phyloP scores from a whole-genome alignment of 2,888 invertebrate genomes.

The Dryadula phaetusa region DNA sequence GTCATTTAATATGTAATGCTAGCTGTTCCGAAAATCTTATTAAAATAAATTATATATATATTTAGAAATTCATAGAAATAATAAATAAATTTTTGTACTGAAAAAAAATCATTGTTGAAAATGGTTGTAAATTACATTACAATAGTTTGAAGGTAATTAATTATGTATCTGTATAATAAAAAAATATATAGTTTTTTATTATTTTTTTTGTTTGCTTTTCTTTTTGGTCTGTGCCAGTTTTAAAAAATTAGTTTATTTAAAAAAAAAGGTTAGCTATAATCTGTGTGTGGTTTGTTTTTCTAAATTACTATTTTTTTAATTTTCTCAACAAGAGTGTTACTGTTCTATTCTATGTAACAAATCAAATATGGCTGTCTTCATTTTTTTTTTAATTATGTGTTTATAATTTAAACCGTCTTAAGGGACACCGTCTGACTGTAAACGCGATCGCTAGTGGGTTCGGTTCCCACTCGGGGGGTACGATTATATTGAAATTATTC shows the following conservation, averaged over 20 bases:
- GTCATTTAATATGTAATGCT: background rate
- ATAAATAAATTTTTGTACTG: slow-evolving; percentile 10
- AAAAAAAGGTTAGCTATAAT: too few species aligned
- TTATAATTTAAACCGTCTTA: too few species aligned
- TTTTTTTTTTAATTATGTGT: background rate
- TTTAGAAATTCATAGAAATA: background rate
- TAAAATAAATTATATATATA: background rate
- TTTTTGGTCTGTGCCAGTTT: background rate
- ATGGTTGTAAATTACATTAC: slow-evolving; percentile 16
- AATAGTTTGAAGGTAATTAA: background rate
- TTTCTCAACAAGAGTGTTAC: too few species aligned
- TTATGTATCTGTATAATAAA: slow-evolving; percentile 1
- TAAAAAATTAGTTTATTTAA: background rate
- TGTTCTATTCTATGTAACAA: too few species aligned
- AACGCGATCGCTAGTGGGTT: too few species aligned
- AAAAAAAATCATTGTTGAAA: background rate
- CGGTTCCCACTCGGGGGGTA: too few species aligned
- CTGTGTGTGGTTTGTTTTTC: too few species aligned
- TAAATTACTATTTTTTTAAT: too few species aligned
- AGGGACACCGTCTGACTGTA: too few species aligned
- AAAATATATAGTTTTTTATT: background rate
- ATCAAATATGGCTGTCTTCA: background rate
- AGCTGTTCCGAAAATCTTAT: background rate
- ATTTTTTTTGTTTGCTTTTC: background rate
- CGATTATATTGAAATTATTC: too few species aligned